Evolutionary conservation across 2,888 invertebrate species (phyloP), one percentile per base, ranked within the genome.

Genomic region (Drosophila borealis): DNA sequence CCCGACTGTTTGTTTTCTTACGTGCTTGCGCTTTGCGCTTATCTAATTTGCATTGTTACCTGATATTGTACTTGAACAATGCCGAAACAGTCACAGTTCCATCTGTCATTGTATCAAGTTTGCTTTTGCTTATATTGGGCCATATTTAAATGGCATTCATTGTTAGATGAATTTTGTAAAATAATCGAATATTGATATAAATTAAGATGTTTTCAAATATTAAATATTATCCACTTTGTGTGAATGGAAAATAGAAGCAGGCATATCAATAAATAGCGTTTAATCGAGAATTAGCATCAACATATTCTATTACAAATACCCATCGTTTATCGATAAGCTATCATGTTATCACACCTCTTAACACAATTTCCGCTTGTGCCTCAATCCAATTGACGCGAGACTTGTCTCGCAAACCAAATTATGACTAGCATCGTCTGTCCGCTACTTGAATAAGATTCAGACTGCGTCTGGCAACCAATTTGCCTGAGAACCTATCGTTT

Each of bases 1-100:
- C 60, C 44, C 55, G 59, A 41, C 77, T 74, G 44, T 76, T 70
- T 55, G 3, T 19, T 51, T 55, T 45, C 13, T 44, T 41, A 57
- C 65, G 73, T 72, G 74, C 44, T 10, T 25, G 13, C 39, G 21
- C 19, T 48, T 14, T 21, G 14, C 14, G 17, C 56, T 59, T 61
- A 54, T 74, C 44, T 48, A 41, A 34, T 67, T 53, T 41, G 45
- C 44, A 57, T 54, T 49, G 34, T 36, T 39, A 6, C 4, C 29
- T 51, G 14, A 51, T 55, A 55, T 55, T 70, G 29, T 44, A 33
- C 41, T 21, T 45, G 37, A 59, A 57, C 65, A 54, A 49, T 42
- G 25, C 6, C 53, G 14, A 17, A 37, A 39, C 41, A 59, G 25
- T 50, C 56, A 5, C 45, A 53, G 41, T 17, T 42, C 11, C 14